These are phyloP conservation scores for Bucorvus abyssinicus DNA, from an alignment of 2,797 vertebrate genomes.

Conservation along the genomic window DNA sequence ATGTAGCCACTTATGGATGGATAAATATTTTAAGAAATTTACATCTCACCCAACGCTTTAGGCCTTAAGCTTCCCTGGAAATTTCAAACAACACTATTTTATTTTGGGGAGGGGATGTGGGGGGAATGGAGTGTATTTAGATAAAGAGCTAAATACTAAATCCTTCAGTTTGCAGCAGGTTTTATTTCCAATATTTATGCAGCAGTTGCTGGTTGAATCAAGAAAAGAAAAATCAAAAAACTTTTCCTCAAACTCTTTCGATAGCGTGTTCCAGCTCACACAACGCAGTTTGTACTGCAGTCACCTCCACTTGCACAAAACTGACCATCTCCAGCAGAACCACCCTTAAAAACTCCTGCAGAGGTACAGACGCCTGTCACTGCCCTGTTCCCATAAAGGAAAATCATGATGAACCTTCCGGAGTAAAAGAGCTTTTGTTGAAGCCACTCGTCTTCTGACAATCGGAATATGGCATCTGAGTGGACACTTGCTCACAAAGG, in stretches of 20 bases:
- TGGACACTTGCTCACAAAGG: neutral
- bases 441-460: neutral
- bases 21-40: slow-evolving; percentile 86
- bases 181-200: neutral
- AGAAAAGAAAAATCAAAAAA: neutral
- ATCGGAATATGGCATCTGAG: neutral
- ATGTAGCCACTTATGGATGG: slow-evolving; percentile 84
- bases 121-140: neutral
- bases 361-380: neutral
- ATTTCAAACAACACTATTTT: slow-evolving; percentile 70
- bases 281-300: neutral
- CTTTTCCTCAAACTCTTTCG: neutral
- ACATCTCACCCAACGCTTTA: slow-evolving; percentile 80
- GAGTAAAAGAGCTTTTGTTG: fast-evolving
- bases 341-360: neutral
- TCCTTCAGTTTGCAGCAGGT: neutral
- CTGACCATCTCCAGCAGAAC: neutral
- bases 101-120: slow-evolving; percentile 61
- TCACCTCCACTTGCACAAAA: neutral
- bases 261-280: neutral
- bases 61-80: slow-evolving; percentile 73
- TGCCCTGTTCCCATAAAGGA: neutral
- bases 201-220: neutral
- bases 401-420: neutral
- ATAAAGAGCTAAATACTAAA: slow-evolving; percentile 41